Conservation (phyloP, 2,113 vertebrate species). For the Motacilla alba region DNA sequence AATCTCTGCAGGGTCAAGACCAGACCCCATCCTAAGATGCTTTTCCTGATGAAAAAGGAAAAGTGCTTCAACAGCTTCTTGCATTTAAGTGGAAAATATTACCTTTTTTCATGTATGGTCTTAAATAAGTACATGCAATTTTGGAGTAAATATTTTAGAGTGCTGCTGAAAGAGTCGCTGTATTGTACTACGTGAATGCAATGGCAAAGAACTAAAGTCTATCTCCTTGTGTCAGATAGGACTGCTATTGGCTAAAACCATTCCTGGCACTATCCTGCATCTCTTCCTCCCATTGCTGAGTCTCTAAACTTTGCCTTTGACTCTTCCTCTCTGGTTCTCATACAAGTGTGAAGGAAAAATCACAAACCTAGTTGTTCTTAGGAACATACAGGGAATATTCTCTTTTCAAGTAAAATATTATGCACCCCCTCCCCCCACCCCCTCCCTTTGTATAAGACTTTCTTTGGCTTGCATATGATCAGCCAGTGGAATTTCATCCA, state of each 20-base stretch:
- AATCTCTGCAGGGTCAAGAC: accelerated
- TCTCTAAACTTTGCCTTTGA: not conserved
- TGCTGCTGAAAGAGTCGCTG: not conserved
- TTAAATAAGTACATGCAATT: not conserved
- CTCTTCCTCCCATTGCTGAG: not conserved
- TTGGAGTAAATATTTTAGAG: not conserved
- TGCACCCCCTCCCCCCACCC: too few species aligned
- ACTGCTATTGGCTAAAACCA: not conserved
- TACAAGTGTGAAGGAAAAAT: not conserved
- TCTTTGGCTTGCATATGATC: not conserved
- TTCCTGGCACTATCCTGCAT: not conserved
- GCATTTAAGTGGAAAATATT: not conserved
- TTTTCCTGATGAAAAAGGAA: not conserved
- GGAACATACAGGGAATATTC: not conserved
- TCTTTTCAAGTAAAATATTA: not conserved
- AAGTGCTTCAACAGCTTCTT: not conserved
- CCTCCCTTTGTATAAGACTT: not conserved
- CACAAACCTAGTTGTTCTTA: not conserved
- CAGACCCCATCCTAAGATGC: not conserved
- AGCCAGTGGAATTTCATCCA: not conserved
- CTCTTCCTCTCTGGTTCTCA: not conserved
- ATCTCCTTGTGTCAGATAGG: not conserved
- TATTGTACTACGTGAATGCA: not conserved
- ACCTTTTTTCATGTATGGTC: not conserved
- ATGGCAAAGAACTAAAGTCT: not conserved